A percentile compares a stretch with the other conserved stretches of the same genome.
Evolutionary conservation across 2,888 invertebrate species (phyloP).

Genomic region (Ectemnius continuus): DNA sequence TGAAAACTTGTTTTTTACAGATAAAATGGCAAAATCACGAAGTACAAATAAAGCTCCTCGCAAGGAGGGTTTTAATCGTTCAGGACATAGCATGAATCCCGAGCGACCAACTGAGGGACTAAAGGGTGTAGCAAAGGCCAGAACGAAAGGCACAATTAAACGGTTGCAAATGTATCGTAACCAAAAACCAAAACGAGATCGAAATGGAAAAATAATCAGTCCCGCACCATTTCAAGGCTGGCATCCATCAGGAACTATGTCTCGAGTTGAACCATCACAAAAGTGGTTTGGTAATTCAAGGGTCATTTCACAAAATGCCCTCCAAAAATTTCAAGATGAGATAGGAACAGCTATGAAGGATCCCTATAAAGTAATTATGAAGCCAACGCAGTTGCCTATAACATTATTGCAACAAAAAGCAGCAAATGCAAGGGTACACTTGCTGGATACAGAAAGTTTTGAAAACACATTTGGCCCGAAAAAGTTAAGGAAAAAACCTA

Average conservation of each 20-base stretch:
- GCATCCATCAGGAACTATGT: slow-evolving; percentile 92
- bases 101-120: slow-evolving; percentile 88
- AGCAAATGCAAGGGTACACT: slow-evolving; percentile 93
- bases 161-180: slow-evolving; percentile 99
- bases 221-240: slow-evolving; percentile 98
- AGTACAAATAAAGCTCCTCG: slow-evolving; percentile 87
- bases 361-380: slow-evolving; percentile 98
- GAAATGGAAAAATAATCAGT: slow-evolving; percentile 91
- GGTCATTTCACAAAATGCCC: slow-evolving; percentile 94
- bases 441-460: slow-evolving; percentile 97
- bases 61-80: slow-evolving; percentile 90
- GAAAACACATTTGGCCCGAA: slow-evolving; percentile 97
- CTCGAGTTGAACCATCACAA: slow-evolving; percentile 97
- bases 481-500: slow-evolving; percentile 93
- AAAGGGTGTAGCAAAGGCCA: slow-evolving; percentile 90
- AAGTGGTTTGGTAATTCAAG: slow-evolving; percentile 99
- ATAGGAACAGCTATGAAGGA: slow-evolving; percentile 96
- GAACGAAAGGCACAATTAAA: slow-evolving; percentile 96
- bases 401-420: slow-evolving; percentile 95
- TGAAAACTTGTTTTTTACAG: slow-evolving; percentile 18
- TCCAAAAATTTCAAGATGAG: slow-evolving; percentile 95
- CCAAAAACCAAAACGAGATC: slow-evolving; percentile 96
- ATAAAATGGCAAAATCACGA: slow-evolving; percentile 87
- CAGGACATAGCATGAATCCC: slow-evolving; percentile 96
- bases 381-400: slow-evolving; percentile 95